Evolutionary conservation across 2,888 invertebrate genomes (phyloP).

Genomic region (Lepidocyrtinus sp.): DNA sequence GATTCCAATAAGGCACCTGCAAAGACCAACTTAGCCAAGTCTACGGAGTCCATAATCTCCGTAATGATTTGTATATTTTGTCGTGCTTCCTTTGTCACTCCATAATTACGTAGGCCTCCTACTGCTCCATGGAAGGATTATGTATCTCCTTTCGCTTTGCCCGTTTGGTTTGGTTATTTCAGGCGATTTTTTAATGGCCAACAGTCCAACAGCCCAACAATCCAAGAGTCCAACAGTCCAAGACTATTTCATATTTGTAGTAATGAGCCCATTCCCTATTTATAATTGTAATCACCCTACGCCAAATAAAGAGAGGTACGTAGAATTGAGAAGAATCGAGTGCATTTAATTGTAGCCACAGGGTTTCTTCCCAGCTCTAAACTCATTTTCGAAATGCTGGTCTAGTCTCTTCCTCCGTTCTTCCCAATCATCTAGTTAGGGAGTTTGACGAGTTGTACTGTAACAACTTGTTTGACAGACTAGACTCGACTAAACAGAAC

Average conservation of each 20-base stretch:
- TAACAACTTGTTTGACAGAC: constrained; percentile 27
- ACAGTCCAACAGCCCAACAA: too few relatives aligned
- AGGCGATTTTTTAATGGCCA: too few relatives aligned
- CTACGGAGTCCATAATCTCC: background rate
- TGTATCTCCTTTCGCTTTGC: too few relatives aligned
- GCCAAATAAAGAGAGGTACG: constrained; percentile 25
- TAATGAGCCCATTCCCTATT: too few relatives aligned
- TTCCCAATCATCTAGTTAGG: constrained; percentile 42
- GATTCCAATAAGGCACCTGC: background rate
- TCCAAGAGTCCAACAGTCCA: constrained; percentile 21
- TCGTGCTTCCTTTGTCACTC: constrained; percentile 42
- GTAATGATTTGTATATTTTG: constrained; percentile 38
- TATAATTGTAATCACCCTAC: constrained; percentile 44
- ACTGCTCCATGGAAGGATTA: background rate
- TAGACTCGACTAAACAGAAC: constrained; percentile 9
- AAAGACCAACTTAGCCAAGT: too few relatives aligned
- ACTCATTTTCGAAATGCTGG: constrained; percentile 32
- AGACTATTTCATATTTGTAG: too few relatives aligned
- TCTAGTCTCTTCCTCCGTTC: too few relatives aligned
- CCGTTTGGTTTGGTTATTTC: too few relatives aligned
- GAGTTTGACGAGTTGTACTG: constrained; percentile 47
- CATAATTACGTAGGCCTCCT: constrained; percentile 31
- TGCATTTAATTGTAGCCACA: constrained; percentile 47
- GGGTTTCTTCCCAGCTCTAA: constrained; percentile 52
- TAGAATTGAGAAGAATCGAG: background rate